Conservation (phyloP, 2,113 vertebrate species). For the Psilopogon haemacephalus region DNA sequence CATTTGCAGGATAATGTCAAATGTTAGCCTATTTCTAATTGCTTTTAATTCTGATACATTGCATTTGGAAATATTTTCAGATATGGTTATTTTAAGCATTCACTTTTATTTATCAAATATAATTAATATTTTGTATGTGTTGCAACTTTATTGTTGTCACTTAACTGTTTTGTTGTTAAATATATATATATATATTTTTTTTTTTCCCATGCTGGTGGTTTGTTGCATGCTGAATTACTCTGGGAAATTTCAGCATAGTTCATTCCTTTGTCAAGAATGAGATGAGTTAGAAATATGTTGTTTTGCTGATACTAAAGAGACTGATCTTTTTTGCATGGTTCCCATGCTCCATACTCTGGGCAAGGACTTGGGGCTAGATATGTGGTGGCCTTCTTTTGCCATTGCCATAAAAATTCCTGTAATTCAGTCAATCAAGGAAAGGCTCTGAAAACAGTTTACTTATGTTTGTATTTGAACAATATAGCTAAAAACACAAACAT, state of each 20-base stretch:
- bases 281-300: conserved; percentile 1
- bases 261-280: conserved; percentile 8
- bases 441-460: neutral
- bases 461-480: neutral
- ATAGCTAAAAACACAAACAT: neutral
- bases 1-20: neutral
- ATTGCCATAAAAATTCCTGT: neutral
- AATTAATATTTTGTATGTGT: neutral
- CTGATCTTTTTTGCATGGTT: neutral
- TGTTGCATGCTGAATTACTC: conserved; percentile 12
- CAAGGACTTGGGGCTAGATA: neutral
- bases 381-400: neutral
- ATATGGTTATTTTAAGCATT: neutral
- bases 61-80: neutral
- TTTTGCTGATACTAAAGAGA: neutral
- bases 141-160: neutral
- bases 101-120: neutral
- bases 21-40: neutral
- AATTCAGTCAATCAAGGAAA: neutral
- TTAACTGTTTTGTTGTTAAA: neutral
- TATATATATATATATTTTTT: too few species aligned
- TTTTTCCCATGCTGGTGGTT: neutral
- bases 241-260: neutral
- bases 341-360: neutral
- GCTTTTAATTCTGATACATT: neutral